Conservation (phyloP, 2,797 vertebrate species). For the Sebastes flavidus region DNA sequence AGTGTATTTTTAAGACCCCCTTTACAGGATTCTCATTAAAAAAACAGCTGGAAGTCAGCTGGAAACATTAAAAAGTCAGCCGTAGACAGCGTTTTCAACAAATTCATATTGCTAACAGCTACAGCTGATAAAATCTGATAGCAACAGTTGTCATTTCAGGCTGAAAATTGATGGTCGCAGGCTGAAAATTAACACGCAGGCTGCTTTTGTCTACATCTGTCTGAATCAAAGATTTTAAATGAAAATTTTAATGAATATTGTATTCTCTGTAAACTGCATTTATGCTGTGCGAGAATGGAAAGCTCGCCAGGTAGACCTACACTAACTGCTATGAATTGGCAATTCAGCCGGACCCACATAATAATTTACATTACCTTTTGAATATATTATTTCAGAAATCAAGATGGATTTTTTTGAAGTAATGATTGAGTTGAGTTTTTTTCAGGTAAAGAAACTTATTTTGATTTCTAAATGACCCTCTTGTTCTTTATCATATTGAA, state of each 20-base stretch:
- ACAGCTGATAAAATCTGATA: background rate
- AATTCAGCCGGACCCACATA: background rate
- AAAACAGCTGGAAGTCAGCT: no score
- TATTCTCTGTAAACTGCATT: background rate
- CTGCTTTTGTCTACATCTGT: background rate
- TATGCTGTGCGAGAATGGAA: background rate
- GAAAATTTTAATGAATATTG: background rate
- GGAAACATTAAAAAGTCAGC: no score
- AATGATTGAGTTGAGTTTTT: background rate
- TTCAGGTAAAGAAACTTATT: conserved; percentile 8
- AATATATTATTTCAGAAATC: background rate
- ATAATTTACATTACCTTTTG: background rate
- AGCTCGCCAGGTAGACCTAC: background rate
- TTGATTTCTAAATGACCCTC: background rate
- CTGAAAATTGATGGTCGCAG: background rate
- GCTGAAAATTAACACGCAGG: no score
- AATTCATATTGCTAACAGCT: no score
- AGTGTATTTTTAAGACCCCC: background rate
- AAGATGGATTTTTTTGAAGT: background rate
- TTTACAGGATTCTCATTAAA: background rate
- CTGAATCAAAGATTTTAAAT: background rate
- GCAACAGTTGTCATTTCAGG: background rate
- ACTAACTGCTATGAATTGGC: background rate
- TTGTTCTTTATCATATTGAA: conserved; percentile 15
- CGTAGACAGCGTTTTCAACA: accelerated